phyloP scores from a whole-genome alignment of 2,888 invertebrate genomes.

The Agrotis puta region DNA sequence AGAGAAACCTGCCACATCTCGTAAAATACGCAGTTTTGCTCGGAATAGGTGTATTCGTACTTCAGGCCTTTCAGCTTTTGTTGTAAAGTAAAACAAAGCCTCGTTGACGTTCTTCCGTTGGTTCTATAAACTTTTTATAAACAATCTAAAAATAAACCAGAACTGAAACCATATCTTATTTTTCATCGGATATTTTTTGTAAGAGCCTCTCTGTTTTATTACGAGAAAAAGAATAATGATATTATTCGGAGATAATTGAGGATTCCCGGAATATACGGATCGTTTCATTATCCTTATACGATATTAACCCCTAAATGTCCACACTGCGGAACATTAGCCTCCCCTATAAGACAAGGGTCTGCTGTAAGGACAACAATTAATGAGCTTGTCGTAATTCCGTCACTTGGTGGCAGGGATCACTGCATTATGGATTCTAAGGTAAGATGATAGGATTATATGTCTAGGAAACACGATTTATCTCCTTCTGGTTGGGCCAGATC shows the following conservation, averaged over 20 bases:
- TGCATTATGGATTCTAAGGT: conserved; percentile 6
- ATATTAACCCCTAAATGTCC: conserved; percentile 41
- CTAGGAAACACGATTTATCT: too few species aligned
- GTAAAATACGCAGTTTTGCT: conserved; percentile 44
- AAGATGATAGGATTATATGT: too few species aligned
- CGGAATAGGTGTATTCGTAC: conserved; percentile 33
- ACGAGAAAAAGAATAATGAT: neutral
- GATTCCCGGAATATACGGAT: neutral
- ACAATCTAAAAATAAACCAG: conserved; percentile 26
- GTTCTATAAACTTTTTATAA: conserved; percentile 32
- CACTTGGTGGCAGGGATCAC: conserved; percentile 19
- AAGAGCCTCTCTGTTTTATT: neutral
- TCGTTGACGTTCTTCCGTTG: conserved; percentile 21
- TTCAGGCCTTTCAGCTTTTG: conserved; percentile 32
- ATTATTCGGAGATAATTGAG: conserved; percentile 8
- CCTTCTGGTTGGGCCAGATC: too few species aligned
- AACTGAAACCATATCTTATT: conserved; percentile 6
- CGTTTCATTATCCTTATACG: conserved; percentile 19
- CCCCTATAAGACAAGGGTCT: conserved; percentile 38
- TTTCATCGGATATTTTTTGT: neutral
- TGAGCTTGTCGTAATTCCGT: conserved; percentile 22
- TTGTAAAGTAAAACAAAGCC: conserved; percentile 39
- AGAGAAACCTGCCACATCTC: conserved; percentile 41
- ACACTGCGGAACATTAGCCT: conserved; percentile 22
- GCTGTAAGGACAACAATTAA: conserved; percentile 35